A percentile compares a stretch with the other conserved stretches of the same genome.
Conservation (phyloP, 2,888 invertebrate species). For the Ommatoiulus sabulosus region DNA sequence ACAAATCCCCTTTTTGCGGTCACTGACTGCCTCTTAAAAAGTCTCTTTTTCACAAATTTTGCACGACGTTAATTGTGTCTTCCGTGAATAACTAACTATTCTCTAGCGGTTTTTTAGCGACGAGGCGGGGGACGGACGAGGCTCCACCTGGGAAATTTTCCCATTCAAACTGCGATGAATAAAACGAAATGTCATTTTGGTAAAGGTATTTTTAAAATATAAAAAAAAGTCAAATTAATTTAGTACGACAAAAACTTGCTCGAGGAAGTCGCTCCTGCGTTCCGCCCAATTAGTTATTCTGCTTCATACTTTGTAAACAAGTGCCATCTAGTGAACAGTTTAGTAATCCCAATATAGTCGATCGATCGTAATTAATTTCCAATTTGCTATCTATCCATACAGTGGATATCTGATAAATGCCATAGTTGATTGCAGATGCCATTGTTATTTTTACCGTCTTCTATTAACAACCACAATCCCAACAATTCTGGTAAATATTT, state of each 20-base stretch:
- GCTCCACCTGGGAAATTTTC: constrained; percentile 3
- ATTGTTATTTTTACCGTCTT: too few species aligned
- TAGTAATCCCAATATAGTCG: too few species aligned
- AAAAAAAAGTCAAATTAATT: constrained; percentile 11
- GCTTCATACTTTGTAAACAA: background rate
- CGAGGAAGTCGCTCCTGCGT: constrained; percentile 8
- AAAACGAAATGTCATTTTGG: constrained; percentile 7
- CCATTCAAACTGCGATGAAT: background rate
- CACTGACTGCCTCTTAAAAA: constrained; percentile 34
- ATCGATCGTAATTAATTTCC: too few species aligned
- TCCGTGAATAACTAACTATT: constrained; percentile 11
- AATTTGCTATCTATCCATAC: too few species aligned
- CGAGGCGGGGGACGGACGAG: background rate
- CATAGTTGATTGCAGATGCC: too few species aligned
- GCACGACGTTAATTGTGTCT: constrained; percentile 28
- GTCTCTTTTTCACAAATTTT: background rate
- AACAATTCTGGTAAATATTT: too few species aligned
- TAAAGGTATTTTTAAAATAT: background rate
- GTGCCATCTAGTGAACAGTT: background rate
- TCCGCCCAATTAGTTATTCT: constrained; percentile 20
- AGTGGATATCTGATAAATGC: too few species aligned
- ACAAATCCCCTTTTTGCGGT: constrained; percentile 31
- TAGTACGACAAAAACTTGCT: constrained; percentile 7
- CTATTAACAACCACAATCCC: too few species aligned
- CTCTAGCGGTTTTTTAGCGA: background rate